Conservation (phyloP, 2,888 invertebrate genomes). For the Drosophila maculinotata region DNA sequence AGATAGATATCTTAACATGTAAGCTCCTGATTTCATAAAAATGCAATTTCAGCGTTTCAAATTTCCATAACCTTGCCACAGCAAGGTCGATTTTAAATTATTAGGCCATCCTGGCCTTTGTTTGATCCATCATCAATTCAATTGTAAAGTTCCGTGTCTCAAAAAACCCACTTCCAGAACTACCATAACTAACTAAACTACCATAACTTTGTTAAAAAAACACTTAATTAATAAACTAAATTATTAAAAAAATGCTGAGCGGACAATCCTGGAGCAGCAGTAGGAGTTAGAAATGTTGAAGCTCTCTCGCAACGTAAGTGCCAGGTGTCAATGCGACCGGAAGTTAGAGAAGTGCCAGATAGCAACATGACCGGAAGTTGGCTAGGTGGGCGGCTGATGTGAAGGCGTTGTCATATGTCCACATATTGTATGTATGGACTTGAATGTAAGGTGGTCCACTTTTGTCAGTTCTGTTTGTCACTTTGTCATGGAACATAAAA, state of each 20-base stretch:
- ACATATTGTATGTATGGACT: background rate
- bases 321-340: constrained; percentile 48
- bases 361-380: constrained; percentile 42
- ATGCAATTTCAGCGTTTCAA: too few species aligned
- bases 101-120: too few species aligned
- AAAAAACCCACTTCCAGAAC: too few species aligned
- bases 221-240: constrained; percentile 66
- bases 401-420: constrained; percentile 16
- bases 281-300: constrained; percentile 1
- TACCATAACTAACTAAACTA: too few species aligned
- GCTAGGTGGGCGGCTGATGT: constrained; percentile 6
- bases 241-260: constrained; percentile 69
- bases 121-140: too few species aligned
- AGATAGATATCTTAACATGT: too few species aligned
- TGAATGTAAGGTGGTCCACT: constrained; percentile 4
- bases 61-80: too few species aligned
- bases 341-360: constrained; percentile 50
- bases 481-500: constrained; percentile 54
- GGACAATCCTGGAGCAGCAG: constrained; percentile 5
- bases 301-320: constrained; percentile 27
- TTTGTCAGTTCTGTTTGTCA: constrained; percentile 27
- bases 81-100: too few species aligned
- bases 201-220: too few species aligned
- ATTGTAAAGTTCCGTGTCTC: too few species aligned
- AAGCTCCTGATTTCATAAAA: too few species aligned